A percentile compares a stretch with the other conserved stretches of the same genome.
Conservation (phyloP, 2,113 vertebrate species). For the Lipophrys pholis region DNA sequence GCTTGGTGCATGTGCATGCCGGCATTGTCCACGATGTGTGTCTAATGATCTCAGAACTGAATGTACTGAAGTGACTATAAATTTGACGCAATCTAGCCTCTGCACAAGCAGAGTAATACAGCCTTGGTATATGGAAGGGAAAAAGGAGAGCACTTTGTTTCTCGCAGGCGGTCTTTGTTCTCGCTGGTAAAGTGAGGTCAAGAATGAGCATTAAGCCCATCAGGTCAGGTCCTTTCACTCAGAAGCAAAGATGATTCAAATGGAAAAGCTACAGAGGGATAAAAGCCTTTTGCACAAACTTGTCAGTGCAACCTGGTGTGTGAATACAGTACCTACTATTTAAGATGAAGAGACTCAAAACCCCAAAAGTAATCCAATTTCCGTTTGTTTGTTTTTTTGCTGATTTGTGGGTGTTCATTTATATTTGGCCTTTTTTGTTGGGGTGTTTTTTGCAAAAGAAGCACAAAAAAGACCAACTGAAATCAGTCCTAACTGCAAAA, state of each 20-base stretch:
- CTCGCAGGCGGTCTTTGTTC: background rate
- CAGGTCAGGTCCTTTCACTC: background rate
- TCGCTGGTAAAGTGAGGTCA: background rate
- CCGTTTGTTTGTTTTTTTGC: background rate
- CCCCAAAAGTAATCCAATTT: background rate
- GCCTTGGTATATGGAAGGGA: background rate
- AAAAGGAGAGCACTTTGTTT: background rate
- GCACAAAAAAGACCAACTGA: background rate
- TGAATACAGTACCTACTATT: background rate
- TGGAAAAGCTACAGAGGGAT: background rate
- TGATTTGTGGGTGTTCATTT: no score
- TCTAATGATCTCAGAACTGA: constrained; percentile 5
- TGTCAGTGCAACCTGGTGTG: constrained; percentile 1
- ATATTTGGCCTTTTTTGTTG: background rate
- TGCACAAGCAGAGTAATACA: background rate
- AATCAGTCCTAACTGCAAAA: background rate
- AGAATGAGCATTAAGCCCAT: background rate
- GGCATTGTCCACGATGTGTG: background rate
- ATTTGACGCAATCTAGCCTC: background rate
- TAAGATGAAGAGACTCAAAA: background rate
- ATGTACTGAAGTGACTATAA: background rate
- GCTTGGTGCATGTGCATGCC: background rate
- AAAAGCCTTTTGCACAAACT: background rate
- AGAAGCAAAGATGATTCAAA: background rate
- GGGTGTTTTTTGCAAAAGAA: background rate